Evolutionary conservation across 1,140 invertebrate species (phyloP), one percentile per base, ranked within the genome.

Genomic region (Rhopalosiphum maidis): DNA sequence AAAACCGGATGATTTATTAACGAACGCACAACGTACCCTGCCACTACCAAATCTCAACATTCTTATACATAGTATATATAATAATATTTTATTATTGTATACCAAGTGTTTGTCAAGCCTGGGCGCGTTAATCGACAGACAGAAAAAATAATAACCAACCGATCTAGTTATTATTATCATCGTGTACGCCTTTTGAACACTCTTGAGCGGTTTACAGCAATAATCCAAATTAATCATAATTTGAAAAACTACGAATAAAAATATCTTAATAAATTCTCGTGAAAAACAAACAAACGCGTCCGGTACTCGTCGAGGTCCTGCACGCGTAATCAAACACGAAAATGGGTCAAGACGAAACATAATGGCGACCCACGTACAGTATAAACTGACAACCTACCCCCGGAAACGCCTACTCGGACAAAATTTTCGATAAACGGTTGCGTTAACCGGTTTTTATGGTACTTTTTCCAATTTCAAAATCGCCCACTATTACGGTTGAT

Each of bases 1-100:
- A 93, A 93, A 55, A 43, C 68, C 91, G 48, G 77, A 93, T 85
- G 91, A 93, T 93, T 93, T 85, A 90, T 90, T 90, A 68, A 90
- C 89, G 51, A 54, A 35, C 88, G 25, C 48, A 41, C 30, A 35
- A 41, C 25, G 51, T 83, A 92, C 11, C 15, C 35, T n/a, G 41
- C n/a, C 77, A 77, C 43, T 18, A 22, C 90, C 68, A n/a, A n/a
- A 21, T 18, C 25, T 4, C 21, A 21, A 92, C 35, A 77, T 77
- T 91, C 54, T 68, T 60, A 25, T 46, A 23, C 82, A 25, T 41
- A 11, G 22, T 41, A 86, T 23, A 25, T 35, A 23, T 6, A n/a
- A 77, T n/a, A 5, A n/a, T 77, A 68, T 68, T n/a, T n/a, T 77
- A 60, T 30, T 41, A 86, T 86, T 43, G 21, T 18, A 37, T n/a